These are phyloP conservation scores for Lanistes nyassanus DNA, from an alignment of 1,140 invertebrate genomes.

Conservation along the genomic window DNA sequence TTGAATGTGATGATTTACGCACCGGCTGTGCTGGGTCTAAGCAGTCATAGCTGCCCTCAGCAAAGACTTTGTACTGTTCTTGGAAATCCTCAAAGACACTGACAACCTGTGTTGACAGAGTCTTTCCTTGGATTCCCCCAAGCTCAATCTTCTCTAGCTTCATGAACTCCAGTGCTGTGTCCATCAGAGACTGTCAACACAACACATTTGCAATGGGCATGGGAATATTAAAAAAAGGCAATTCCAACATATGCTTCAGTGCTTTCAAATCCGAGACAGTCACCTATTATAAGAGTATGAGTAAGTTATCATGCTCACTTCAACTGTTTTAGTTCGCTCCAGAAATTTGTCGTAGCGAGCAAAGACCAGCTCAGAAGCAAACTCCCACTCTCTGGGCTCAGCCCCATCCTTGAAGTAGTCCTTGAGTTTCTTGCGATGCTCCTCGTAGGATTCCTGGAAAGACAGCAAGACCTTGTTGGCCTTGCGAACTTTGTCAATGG, in stretches of 20 bases:
- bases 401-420: slow-evolving; percentile 74
- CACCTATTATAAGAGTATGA: neutral
- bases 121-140: slow-evolving; percentile 86
- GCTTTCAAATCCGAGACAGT: no score
- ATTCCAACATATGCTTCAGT: no score
- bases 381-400: slow-evolving; percentile 82
- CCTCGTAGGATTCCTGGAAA: slow-evolving; percentile 74
- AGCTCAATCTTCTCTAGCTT: slow-evolving; percentile 96
- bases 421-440: slow-evolving; percentile 77
- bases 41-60: slow-evolving; percentile 83
- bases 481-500: slow-evolving; percentile 88
- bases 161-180: slow-evolving; percentile 91
- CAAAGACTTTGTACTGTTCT: slow-evolving; percentile 86
- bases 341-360: slow-evolving; percentile 85
- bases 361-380: slow-evolving; percentile 89
- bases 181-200: slow-evolving; percentile 80
- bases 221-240: no score
- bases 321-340: slow-evolving; percentile 82
- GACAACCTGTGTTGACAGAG: slow-evolving; percentile 76
- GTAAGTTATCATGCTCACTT: slow-evolving; percentile 67
- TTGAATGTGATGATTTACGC: neutral
- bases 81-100: slow-evolving; percentile 89
- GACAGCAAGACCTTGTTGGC: slow-evolving; percentile 81
- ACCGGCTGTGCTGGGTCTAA: slow-evolving; percentile 77
- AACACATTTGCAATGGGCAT: no score